Percentiles rank a stretch among this genome's conserved stretches.
Conservation (phyloP, 2,888 invertebrate genomes). For the Scelioninae gen. 2 region DNA sequence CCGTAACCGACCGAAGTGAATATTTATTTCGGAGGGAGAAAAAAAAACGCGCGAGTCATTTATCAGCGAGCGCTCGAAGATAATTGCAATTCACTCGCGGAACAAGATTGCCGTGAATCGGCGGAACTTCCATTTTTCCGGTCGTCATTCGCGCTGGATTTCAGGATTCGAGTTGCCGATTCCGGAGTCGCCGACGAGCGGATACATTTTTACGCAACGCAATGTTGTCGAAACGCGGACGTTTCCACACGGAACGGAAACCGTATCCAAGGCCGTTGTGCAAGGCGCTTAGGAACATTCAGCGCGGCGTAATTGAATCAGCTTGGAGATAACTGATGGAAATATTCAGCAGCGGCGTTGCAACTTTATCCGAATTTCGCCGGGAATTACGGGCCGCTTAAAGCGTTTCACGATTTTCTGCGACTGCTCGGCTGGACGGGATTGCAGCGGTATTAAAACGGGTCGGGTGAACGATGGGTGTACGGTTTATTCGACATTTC, state of each 20-base stretch:
- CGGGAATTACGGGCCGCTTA: slow-evolving; percentile 6
- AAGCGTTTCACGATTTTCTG: slow-evolving; percentile 6
- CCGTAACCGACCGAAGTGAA: slow-evolving; percentile 1
- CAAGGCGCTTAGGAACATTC: slow-evolving; percentile 37
- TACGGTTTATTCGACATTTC: no score
- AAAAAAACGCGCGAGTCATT: slow-evolving; percentile 25
- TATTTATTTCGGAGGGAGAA: slow-evolving; percentile 2
- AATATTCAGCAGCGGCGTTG: slow-evolving; percentile 24
- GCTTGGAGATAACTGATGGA: slow-evolving; percentile 28
- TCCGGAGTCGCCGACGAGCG: slow-evolving; percentile 17
- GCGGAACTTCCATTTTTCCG: slow-evolving; percentile 28
- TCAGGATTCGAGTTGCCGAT: slow-evolving; percentile 33
- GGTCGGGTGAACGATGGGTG: no score
- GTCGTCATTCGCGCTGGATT: slow-evolving; percentile 37
- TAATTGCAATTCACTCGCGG: slow-evolving; percentile 35
- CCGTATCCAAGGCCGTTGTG: slow-evolving; percentile 32
- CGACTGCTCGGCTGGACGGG: neutral
- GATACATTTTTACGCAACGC: slow-evolving; percentile 41
- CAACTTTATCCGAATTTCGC: slow-evolving; percentile 23
- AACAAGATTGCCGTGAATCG: slow-evolving; percentile 27
- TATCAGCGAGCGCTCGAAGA: slow-evolving; percentile 21
- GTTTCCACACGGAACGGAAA: slow-evolving; percentile 32
- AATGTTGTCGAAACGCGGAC: slow-evolving; percentile 29
- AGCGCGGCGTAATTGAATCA: slow-evolving; percentile 43
- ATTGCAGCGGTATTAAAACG: no score